A percentile compares a stretch with the other conserved stretches of the same genome.
Conservation (phyloP, 2,888 invertebrate species). For the Dynastes maya region DNA sequence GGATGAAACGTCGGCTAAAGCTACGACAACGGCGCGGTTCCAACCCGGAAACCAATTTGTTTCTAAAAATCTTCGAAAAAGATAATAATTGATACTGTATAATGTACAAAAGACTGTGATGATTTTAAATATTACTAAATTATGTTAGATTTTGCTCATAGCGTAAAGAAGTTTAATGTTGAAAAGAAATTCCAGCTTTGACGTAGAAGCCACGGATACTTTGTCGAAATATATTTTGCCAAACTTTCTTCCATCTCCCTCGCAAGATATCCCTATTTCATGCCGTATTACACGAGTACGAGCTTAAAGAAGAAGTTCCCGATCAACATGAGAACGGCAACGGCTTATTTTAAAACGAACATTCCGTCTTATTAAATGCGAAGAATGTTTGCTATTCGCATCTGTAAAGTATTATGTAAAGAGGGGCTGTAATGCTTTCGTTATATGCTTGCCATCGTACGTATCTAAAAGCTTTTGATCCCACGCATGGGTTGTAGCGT, state of each 20-base stretch:
- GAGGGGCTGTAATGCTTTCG: neutral
- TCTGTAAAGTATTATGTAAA: constrained; percentile 12
- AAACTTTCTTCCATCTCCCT: neutral
- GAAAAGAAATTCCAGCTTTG: too few relatives aligned
- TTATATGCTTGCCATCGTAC: neutral
- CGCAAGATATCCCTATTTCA: neutral
- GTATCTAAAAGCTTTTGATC: constrained; percentile 9
- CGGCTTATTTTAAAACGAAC: constrained; percentile 10
- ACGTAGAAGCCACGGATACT: too few relatives aligned
- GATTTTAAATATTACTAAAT: too few relatives aligned
- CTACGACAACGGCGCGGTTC: too few relatives aligned
- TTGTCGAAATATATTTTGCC: too few relatives aligned
- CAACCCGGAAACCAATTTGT: too few relatives aligned
- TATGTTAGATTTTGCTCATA: too few relatives aligned
- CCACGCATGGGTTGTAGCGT: constrained; percentile 19
- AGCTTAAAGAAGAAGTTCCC: constrained; percentile 6
- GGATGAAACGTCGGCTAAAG: too few relatives aligned
- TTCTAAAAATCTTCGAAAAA: too few relatives aligned
- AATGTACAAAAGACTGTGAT: too few relatives aligned
- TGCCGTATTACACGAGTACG: neutral
- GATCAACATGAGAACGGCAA: neutral
- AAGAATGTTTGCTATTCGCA: constrained; percentile 17
- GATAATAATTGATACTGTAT: too few relatives aligned
- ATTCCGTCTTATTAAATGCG: constrained; percentile 4
- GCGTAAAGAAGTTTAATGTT: too few relatives aligned